Percentiles rank a stretch among this genome's conserved stretches.
These are phyloP conservation scores for Calameuta filiformis DNA, from an alignment of 2,888 invertebrate species.

Conservation along the genomic window DNA sequence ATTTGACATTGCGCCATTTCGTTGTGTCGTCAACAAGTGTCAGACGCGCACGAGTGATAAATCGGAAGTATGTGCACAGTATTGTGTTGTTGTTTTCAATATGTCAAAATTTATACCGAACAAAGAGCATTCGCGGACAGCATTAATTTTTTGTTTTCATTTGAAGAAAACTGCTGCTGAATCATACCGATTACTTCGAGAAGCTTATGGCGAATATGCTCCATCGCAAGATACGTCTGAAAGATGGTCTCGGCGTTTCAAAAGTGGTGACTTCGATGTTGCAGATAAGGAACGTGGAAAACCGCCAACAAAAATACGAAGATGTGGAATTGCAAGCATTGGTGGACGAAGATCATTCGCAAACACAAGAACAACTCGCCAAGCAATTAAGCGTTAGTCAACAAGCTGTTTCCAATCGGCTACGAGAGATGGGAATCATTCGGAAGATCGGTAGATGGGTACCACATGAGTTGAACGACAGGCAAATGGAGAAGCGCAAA, in stretches of 20 bases:
- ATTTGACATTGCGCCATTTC: too few relatives aligned
- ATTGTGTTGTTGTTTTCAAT: too few relatives aligned
- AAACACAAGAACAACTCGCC: background rate
- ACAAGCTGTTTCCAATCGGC: background rate
- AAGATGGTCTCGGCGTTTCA: background rate
- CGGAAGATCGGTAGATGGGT: constrained; percentile 27
- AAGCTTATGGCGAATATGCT: too few relatives aligned
- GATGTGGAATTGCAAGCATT: background rate
- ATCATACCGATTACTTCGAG: too few relatives aligned
- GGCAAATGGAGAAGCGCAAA: constrained; percentile 21
- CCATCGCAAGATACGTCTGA: background rate
- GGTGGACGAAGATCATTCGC: background rate
- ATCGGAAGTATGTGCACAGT: too few relatives aligned
- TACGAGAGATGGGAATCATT: background rate
- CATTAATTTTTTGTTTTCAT: too few relatives aligned
- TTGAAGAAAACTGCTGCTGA: too few relatives aligned
- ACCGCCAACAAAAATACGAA: background rate
- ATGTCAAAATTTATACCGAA: too few relatives aligned
- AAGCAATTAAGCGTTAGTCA: background rate
- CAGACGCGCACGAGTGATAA: too few relatives aligned
- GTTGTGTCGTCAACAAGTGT: too few relatives aligned
- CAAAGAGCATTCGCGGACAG: too few relatives aligned
- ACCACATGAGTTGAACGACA: constrained; percentile 29
- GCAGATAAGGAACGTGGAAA: background rate
- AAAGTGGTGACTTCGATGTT: background rate